Evolutionary conservation across 1,140 invertebrate species (phyloP).

Genomic region (Ceratosolen solmsi): DNA sequence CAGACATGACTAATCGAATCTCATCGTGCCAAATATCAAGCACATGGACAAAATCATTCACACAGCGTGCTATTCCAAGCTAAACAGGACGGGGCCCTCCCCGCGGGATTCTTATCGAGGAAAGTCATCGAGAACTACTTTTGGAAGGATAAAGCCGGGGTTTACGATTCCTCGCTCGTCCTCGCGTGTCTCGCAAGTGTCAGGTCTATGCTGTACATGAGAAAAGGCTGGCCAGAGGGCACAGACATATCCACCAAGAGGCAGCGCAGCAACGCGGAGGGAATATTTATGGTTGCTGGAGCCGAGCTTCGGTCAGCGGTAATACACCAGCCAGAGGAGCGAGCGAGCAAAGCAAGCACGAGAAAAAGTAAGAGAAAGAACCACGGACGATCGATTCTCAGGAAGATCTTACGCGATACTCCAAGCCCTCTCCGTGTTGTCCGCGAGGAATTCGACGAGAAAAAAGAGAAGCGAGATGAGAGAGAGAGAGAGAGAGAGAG

Average conservation of each 20-base stretch:
- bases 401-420: slow-evolving; percentile 56
- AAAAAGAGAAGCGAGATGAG: neutral
- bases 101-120: slow-evolving; percentile 42
- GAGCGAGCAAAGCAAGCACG: neutral
- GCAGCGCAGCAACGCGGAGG: slow-evolving; percentile 43
- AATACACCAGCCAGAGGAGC: slow-evolving; percentile 27
- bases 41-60: too few relatives aligned
- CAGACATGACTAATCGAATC: too few relatives aligned
- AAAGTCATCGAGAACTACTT: slow-evolving; percentile 12
- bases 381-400: slow-evolving; percentile 53
- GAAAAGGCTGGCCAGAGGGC: slow-evolving; percentile 42
- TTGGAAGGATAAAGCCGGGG: slow-evolving; percentile 53
- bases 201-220: slow-evolving; percentile 56
- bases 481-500: neutral
- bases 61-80: too few relatives aligned
- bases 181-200: slow-evolving; percentile 57
- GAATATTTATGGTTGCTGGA: slow-evolving; percentile 51
- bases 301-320: slow-evolving; percentile 25
- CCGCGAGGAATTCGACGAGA: slow-evolving; percentile 42
- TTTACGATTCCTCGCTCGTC: slow-evolving; percentile 65
- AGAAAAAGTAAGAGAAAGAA: slow-evolving; percentile 36
- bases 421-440: slow-evolving; percentile 41
- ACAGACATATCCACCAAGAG: slow-evolving; percentile 4
- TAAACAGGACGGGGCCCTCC: too few relatives aligned
- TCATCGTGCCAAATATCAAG: too few relatives aligned